Evolutionary conservation across 2,888 invertebrate species (phyloP), one percentile per base, ranked within the genome.

Genomic region (Meteorus colon): DNA sequence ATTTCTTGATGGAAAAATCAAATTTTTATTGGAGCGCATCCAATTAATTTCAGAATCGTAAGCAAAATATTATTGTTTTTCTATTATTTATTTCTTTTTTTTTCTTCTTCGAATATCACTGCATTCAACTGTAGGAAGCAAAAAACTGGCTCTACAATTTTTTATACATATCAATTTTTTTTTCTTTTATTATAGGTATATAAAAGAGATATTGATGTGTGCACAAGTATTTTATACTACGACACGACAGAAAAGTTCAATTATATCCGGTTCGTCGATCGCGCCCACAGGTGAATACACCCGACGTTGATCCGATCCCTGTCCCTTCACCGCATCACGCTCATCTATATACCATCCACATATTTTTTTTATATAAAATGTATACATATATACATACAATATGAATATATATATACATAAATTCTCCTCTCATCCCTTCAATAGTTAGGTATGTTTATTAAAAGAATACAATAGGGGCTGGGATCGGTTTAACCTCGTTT

Each of bases 221-320:
- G 19, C 24, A 66, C 41, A 66, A 41, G 34, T 41, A 66, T 37
- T 68, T 67, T 45, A 67, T 29, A 31, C 48, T 45, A 31, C n/a
- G 29, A 31, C 29, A 68, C 8, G 27, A 41, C 72, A 73, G 74
- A 79, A 80, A 79, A 78, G 78, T 81, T 78, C 80, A 78, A 81
- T 81, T 81, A 81, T 81, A 79, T 81, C 66, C 80, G 81, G 81
- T 81, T 81, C 73, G 79, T 77, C 80, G 80, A 80, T 78, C 79
- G 76, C 79, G 77, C 76, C 81, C 80, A 80, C 81, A 81, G 81
- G 81, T 81, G 80, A 80, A 81, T 81, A 81, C 79, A 80, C 80
- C 79, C 78, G 74, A 69, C 31, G 59, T 71, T 55, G 41, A 29
- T 48, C 48, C 29, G 51, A 27, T 71, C 71, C 14, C 48, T 45